Conservation (phyloP, 2,888 invertebrate genomes). For the Diabrotica balteata region DNA sequence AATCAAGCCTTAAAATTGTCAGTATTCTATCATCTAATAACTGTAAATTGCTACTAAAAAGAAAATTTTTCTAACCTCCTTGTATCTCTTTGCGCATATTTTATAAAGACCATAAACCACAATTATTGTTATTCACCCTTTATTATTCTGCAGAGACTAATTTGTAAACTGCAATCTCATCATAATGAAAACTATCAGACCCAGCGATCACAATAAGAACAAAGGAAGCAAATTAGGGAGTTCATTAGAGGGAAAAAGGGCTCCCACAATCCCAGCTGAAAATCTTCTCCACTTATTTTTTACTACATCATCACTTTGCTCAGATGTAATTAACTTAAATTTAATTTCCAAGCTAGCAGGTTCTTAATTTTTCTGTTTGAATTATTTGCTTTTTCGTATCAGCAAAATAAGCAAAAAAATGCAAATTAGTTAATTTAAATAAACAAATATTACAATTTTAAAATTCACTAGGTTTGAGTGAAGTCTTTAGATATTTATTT, state of each 20-base stretch:
- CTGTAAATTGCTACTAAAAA: too few relatives aligned
- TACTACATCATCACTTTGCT: constrained; percentile 16
- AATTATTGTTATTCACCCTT: not conserved
- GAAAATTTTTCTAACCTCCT: too few relatives aligned
- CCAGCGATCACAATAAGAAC: constrained; percentile 3
- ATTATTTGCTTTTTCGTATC: too few relatives aligned
- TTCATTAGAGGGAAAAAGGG: not conserved
- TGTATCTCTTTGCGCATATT: too few relatives aligned
- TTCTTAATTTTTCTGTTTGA: constrained; percentile 17
- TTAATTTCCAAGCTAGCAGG: constrained; percentile 11
- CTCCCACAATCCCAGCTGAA: not conserved
- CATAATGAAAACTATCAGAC: constrained; percentile 11
- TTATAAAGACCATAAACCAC: too few relatives aligned
- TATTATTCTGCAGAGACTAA: not conserved
- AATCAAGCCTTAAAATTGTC: too few relatives aligned
- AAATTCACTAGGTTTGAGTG: too few relatives aligned
- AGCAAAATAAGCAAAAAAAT: too few relatives aligned
- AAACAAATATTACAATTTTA: too few relatives aligned
- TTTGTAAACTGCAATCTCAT: constrained; percentile 13
- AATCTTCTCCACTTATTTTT: not conserved
- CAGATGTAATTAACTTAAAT: constrained; percentile 20
- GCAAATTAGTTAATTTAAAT: not conserved
- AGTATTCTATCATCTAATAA: too few relatives aligned
- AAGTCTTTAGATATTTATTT: too few relatives aligned
- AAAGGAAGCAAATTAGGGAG: constrained; percentile 7